phyloP scores from a whole-genome alignment of 2,888 invertebrate species.

The Cantharis rustica region DNA sequence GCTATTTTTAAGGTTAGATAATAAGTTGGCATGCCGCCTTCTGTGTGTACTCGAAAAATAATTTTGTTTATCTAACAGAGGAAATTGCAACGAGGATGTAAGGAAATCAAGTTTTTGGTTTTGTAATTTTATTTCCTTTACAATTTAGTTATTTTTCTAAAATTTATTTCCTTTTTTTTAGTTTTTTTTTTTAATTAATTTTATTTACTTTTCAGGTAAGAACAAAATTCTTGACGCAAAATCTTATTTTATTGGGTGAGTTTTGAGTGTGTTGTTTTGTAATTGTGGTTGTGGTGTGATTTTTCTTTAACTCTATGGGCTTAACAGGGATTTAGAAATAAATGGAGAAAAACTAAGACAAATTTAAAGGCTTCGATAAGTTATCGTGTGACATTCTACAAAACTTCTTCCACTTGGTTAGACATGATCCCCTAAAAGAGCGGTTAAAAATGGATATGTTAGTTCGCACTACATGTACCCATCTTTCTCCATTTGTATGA shows the following conservation, averaged over 20 bases:
- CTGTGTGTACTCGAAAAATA: neutral
- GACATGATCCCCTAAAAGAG: neutral
- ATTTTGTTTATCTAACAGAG: neutral
- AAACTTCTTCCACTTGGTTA: neutral
- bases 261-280: neutral
- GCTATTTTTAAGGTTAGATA: neutral
- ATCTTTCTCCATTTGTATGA: no score
- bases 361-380: neutral
- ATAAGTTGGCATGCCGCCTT: neutral
- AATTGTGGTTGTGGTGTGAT: neutral
- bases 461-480: neutral
- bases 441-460: neutral
- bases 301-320: neutral
- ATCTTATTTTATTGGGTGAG: neutral
- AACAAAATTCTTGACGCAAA: neutral
- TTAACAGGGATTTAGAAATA: neutral
- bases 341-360: neutral
- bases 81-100: neutral
- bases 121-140: neutral
- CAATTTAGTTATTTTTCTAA: neutral
- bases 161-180: neutral
- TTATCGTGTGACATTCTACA: neutral
- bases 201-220: neutral
- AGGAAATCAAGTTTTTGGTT: neutral
- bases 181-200: neutral